These are phyloP conservation scores for Lithosia quadra DNA, from an alignment of 2,888 invertebrate species.

Conservation along the genomic window DNA sequence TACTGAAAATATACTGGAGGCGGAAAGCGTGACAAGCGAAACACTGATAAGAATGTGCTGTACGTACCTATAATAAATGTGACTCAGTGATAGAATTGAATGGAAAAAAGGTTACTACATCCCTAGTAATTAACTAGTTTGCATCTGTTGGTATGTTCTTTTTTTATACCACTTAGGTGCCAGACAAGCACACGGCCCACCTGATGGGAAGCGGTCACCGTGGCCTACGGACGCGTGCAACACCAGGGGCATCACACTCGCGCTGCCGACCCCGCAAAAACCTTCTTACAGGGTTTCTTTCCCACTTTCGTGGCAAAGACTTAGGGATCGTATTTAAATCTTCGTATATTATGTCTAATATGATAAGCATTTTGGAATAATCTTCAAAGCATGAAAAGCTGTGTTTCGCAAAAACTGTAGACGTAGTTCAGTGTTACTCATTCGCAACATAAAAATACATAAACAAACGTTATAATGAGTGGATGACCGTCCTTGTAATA, in stretches of 20 bases:
- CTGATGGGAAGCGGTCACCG: no score
- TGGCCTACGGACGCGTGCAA: no score
- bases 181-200: no score
- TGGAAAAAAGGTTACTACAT: neutral
- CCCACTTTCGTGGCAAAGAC: no score
- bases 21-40: neutral
- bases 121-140: neutral
- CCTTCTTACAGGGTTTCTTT: no score
- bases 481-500: slow-evolving; percentile 14
- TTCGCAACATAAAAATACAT: slow-evolving; percentile 41
- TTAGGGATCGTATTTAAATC: no score
- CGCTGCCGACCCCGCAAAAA: no score
- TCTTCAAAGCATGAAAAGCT: no score
- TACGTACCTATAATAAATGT: neutral
- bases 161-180: no score
- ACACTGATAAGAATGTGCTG: neutral
- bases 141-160: neutral
- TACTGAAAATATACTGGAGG: slow-evolving; percentile 4
- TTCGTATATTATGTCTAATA: no score
- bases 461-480: slow-evolving; percentile 25
- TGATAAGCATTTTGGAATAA: no score
- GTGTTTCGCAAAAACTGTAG: neutral
- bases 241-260: no score
- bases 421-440: slow-evolving; percentile 23
- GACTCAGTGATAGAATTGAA: neutral